Percentiles rank a stretch among this genome's conserved stretches.
Conservation (phyloP, 2,113 vertebrate species). For the Romanogobio albipinnatus region DNA sequence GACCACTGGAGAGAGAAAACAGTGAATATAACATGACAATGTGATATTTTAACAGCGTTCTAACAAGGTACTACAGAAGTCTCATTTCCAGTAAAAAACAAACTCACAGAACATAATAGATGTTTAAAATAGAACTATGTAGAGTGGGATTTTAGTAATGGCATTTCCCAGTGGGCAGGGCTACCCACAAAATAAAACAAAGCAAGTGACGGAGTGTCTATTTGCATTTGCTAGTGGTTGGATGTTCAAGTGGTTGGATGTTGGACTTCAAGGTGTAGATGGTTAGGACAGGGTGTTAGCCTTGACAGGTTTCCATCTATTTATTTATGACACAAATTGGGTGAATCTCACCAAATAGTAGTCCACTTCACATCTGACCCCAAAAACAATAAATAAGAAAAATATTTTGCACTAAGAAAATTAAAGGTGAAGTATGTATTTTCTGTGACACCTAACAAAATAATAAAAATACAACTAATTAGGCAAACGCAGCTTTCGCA, state of each 20-base stretch:
- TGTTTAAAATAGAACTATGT: too few relatives aligned
- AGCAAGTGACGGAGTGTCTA: background rate
- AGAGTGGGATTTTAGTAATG: too few relatives aligned
- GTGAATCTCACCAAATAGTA: background rate
- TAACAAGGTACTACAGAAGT: background rate
- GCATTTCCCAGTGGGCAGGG: too few relatives aligned
- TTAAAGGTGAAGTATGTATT: background rate
- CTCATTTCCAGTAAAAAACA: background rate
- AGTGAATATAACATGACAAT: background rate
- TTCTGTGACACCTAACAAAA: too few relatives aligned
- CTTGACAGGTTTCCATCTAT: background rate
- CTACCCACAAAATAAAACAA: background rate
- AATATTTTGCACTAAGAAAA: background rate
- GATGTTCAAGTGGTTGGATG: background rate
- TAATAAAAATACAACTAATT: too few relatives aligned
- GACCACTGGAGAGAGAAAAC: conserved; percentile 63
- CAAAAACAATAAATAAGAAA: background rate
- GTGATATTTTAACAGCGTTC: background rate
- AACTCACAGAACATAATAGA: too few relatives aligned
- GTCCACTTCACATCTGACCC: background rate
- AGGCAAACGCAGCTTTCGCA: too few relatives aligned
- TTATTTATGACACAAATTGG: background rate
- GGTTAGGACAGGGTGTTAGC: background rate
- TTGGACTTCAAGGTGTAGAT: too few relatives aligned
- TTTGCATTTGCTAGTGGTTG: background rate